Conservation (phyloP, 1,140 invertebrate species). For the Ectropis grisescens region DNA sequence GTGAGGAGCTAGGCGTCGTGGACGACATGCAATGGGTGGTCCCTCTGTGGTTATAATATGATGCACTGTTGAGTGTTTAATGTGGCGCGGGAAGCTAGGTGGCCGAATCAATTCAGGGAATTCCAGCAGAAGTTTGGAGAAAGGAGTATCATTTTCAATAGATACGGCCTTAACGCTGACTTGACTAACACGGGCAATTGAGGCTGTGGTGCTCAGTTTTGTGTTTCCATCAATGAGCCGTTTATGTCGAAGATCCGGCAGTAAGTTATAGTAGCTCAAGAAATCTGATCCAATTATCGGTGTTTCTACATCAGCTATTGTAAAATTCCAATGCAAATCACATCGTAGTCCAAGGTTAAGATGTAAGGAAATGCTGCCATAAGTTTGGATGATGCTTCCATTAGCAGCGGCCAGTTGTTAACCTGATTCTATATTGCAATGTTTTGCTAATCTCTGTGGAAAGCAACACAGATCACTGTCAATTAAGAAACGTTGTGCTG, state of each 20-base stretch:
- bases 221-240: constrained; percentile 3
- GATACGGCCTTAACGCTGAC: not conserved
- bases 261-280: not conserved
- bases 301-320: not conserved
- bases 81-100: constrained; percentile 4
- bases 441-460: no score
- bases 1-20: constrained; percentile 6
- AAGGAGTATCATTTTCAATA: not conserved
- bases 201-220: not conserved
- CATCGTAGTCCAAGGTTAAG: not conserved
- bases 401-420: no score
- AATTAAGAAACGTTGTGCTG: no score
- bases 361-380: not conserved
- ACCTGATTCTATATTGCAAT: no score
- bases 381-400: not conserved
- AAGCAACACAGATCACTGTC: no score
- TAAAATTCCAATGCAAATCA: not conserved
- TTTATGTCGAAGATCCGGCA: constrained; percentile 5
- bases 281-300: not conserved
- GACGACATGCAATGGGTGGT: constrained; percentile 6
- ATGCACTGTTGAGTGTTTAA: constrained; percentile 10
- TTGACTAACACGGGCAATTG: not conserved
- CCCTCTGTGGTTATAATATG: constrained; percentile 8
- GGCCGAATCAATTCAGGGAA: constrained; percentile 1
- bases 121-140: not conserved